Percentiles rank a stretch among this genome's conserved stretches.
These are phyloP conservation scores for Erythrolamprus reginae DNA, from an alignment of 2,113 vertebrate genomes.

Conservation along the genomic window DNA sequence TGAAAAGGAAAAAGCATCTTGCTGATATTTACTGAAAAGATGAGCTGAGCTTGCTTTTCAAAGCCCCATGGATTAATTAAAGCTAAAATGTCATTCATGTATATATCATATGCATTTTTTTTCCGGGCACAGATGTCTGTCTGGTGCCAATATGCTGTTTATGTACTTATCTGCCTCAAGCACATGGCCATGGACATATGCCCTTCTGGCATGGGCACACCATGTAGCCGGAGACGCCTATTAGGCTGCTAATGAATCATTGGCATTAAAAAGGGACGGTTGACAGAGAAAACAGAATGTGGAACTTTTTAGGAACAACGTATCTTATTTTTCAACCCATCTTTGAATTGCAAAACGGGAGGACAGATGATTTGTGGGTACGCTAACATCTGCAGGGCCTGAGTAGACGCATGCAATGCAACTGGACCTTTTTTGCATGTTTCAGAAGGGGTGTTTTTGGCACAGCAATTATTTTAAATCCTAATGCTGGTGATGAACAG, in stretches of 20 bases:
- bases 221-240: slow-evolving; percentile 58
- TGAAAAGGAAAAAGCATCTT: not conserved
- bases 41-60: slow-evolving; percentile 61
- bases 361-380: slow-evolving; percentile 64
- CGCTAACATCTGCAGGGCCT: slow-evolving; percentile 64
- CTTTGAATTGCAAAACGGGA: slow-evolving; percentile 69
- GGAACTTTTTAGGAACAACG: slow-evolving; percentile 62
- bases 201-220: slow-evolving; percentile 70
- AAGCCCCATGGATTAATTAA: slow-evolving; percentile 64
- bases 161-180: slow-evolving; percentile 73
- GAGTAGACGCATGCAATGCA: slow-evolving; percentile 53
- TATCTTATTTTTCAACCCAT: slow-evolving; percentile 59
- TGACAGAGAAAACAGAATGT: slow-evolving; percentile 59
- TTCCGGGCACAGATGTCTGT: slow-evolving; percentile 68
- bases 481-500: slow-evolving; percentile 69
- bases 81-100: slow-evolving; percentile 70
- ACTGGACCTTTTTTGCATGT: slow-evolving; percentile 65
- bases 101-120: slow-evolving; percentile 66
- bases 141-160: slow-evolving; percentile 71
- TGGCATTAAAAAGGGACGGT: slow-evolving; percentile 57
- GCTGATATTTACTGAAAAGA: slow-evolving; percentile 62
- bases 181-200: slow-evolving; percentile 74
- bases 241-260: slow-evolving; percentile 72
- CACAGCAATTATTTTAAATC: slow-evolving; percentile 73
- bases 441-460: slow-evolving; percentile 55